A percentile compares a stretch with the other conserved stretches of the same genome.
Evolutionary conservation across 1,140 invertebrate species (phyloP).

Genomic region (Hormaphis cornu): DNA sequence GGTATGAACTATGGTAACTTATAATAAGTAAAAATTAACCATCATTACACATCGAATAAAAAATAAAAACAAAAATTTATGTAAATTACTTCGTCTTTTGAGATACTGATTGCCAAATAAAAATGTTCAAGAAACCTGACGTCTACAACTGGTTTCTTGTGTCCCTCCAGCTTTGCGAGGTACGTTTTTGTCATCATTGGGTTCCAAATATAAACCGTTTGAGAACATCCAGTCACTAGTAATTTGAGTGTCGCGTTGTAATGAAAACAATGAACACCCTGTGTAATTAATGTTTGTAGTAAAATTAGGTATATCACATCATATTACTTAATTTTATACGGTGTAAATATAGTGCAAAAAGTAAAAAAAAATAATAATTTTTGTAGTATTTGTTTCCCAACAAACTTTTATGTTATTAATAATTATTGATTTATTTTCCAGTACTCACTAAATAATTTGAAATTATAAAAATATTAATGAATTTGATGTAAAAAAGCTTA

Average conservation of each 20-base stretch:
- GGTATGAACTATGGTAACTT: too few species aligned
- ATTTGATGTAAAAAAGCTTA: too few species aligned
- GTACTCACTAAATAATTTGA: background rate
- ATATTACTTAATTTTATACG: too few species aligned
- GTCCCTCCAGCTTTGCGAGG: slow-evolving; percentile 39
- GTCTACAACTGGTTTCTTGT: slow-evolving; percentile 44
- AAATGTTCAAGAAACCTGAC: slow-evolving; percentile 43
- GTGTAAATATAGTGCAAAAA: too few species aligned
- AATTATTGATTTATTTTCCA: too few species aligned
- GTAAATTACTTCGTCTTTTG: slow-evolving; percentile 46
- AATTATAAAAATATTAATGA: background rate
- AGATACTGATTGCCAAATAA: slow-evolving; percentile 44
- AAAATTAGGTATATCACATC: too few species aligned
- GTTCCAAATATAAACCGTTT: slow-evolving; percentile 47
- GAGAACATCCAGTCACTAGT: slow-evolving; percentile 45
- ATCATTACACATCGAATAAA: too few species aligned
- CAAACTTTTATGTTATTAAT: too few species aligned
- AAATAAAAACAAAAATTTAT: too few species aligned
- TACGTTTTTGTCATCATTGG: slow-evolving; percentile 41
- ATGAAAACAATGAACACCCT: slow-evolving; percentile 48
- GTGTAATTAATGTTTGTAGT: background rate
- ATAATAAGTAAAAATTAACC: too few species aligned
- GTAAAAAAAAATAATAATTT: too few species aligned
- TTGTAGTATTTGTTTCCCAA: too few species aligned
- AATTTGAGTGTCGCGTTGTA: slow-evolving; percentile 42